Evolutionary conservation across 2,888 invertebrate species (phyloP).

Genomic region (Caenorhabditis sp.): DNA sequence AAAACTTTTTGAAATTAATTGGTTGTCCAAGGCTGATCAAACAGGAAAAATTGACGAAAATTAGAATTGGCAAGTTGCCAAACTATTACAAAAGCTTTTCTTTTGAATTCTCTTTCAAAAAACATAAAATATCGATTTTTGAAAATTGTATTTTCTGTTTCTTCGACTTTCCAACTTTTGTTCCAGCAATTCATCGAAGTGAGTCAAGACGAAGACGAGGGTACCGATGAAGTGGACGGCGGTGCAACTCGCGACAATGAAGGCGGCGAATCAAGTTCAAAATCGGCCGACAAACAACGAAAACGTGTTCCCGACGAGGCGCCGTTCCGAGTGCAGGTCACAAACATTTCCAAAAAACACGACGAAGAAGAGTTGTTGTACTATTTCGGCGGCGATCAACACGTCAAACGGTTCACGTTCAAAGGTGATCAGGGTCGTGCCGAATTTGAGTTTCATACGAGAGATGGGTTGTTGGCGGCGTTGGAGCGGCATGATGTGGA

Average conservation of each 20-base stretch:
- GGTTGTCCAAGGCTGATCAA: too few relatives aligned
- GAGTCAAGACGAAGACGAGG: constrained; percentile 4
- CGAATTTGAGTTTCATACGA: constrained; percentile 19
- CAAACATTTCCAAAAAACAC: constrained; percentile 25
- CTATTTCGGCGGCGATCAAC: constrained; percentile 29
- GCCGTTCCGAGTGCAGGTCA: constrained; percentile 28
- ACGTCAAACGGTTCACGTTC: not conserved
- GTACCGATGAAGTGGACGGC: constrained; percentile 14
- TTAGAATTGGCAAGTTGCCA: too few relatives aligned
- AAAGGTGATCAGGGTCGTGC: constrained; percentile 6
- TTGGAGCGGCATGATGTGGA: not conserved
- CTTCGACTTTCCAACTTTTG: too few relatives aligned
- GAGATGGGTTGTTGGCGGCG: constrained; percentile 7
- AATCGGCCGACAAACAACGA: constrained; percentile 18
- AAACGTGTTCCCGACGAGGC: constrained; percentile 15
- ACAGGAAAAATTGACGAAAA: too few relatives aligned
- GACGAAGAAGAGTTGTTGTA: constrained; percentile 29
- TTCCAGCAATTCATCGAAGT: constrained; percentile 6
- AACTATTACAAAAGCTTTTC: too few relatives aligned
- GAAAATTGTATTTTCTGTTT: too few relatives aligned
- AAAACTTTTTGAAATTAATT: too few relatives aligned
- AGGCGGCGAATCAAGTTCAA: not conserved
- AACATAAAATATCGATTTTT: too few relatives aligned
- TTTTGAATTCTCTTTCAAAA: too few relatives aligned
- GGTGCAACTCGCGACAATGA: too few relatives aligned